Base-by-base conservation (phyloP, 1,140 invertebrate genomes). In the Drosophila cardini region DNA sequence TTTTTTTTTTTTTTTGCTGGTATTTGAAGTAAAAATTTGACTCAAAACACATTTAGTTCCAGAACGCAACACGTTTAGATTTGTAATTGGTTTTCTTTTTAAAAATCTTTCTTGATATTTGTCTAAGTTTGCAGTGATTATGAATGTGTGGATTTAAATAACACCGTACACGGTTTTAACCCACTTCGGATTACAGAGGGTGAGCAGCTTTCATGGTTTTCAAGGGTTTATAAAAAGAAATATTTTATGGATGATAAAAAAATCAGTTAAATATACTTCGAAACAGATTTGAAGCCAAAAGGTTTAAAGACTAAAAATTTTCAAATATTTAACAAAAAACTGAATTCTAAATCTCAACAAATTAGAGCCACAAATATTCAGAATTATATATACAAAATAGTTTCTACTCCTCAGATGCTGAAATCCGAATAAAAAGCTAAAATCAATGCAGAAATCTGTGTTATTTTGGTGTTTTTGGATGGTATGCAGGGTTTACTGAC, bases 1-100 rank as follows among this genome's bases (percentile, higher is more conserved):
- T 60, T 45, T 63, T 30, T 3, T 57, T 63, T 52, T 53, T 42
- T 7, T 48, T 38, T 58, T 72, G 32, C 30, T 73, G 52, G 43
- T 63, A 62, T 74, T 85, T 82, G 78, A 86, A 86, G 83, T 79
- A 86, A 87, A 86, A 89, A 89, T 76, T 80, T 72, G 77, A 90
- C 77, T 78, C 80, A 84, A 89, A 82, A 89, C 83, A 89, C 84
- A 90, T 89, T 90, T 84, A 76, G 87, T 80, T 82, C 77, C 71
- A 79, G 80, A 89, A 89, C 85, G 85, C 85, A 89, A 89, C 75
- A 90, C 71, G 79, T 79, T 82, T 78, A 72, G 46, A 56, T 61
- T 70, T 72, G 30, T 65, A 64, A 75, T 72, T 81, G 70, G 65
- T 80, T 78, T 78, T 82, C 67, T 65, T 26, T 75, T 50, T 65